Conservation (phyloP, 2,113 vertebrate species). For the Lasiurus cinereus region DNA sequence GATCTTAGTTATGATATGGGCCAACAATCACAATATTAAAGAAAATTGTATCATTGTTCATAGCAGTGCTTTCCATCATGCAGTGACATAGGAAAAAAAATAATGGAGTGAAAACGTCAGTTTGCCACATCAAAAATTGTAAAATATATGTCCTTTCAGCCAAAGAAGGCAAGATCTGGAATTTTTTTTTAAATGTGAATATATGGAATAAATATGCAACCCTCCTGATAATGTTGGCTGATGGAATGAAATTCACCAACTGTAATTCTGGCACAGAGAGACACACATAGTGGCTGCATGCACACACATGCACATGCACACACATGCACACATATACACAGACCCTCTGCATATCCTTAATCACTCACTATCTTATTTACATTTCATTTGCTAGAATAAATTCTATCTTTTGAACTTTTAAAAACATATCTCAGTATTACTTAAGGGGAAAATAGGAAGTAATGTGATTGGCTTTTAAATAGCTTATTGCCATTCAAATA, state of each 20-base stretch:
- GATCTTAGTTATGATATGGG: neutral
- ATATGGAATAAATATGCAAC: constrained; percentile 55
- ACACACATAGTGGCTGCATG: constrained; percentile 38
- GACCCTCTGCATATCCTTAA: constrained; percentile 57
- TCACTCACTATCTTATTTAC: constrained; percentile 81
- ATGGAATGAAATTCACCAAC: constrained; percentile 65
- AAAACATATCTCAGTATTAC: constrained; percentile 81
- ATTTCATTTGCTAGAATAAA: constrained; percentile 82
- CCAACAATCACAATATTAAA: neutral
- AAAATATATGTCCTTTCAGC: constrained; percentile 56
- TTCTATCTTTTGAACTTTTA: constrained; percentile 81
- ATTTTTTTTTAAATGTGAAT: constrained; percentile 47
- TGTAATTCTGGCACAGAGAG: constrained; percentile 67
- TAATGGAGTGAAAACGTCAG: constrained; percentile 47
- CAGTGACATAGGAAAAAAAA: constrained; percentile 38
- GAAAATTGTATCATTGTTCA: neutral
- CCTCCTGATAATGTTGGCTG: constrained; percentile 74
- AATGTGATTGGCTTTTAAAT: constrained; percentile 93
- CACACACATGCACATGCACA: neutral
- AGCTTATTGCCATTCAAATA: constrained; percentile 93
- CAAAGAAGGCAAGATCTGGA: constrained; percentile 69
- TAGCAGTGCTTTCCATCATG: constrained; percentile 28
- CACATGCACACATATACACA: neutral
- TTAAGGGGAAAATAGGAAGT: constrained; percentile 84
- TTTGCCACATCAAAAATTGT: constrained; percentile 41